These are phyloP conservation scores for Cetoscarus ocellatus DNA, from an alignment of 2,797 vertebrate species.

Conservation along the genomic window DNA sequence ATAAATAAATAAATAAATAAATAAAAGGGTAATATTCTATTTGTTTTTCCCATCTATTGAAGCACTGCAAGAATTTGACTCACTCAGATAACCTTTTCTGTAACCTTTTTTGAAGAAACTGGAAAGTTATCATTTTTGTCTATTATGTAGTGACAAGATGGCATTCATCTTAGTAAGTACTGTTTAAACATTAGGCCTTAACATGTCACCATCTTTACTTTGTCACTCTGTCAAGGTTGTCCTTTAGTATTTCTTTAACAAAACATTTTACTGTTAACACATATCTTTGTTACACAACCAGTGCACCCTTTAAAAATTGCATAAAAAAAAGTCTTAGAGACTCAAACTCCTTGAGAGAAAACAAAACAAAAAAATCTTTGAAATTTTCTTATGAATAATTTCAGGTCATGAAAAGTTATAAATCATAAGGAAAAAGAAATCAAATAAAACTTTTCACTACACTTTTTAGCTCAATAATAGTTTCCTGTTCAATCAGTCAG, in stretches of 20 bases:
- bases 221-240: conserved; percentile 24
- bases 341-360: background rate
- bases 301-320: background rate
- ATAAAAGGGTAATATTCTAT: too few species aligned
- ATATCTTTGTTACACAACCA: background rate
- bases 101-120: too few species aligned
- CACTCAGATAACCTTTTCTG: too few species aligned
- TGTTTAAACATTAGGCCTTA: too few species aligned
- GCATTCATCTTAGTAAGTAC: too few species aligned
- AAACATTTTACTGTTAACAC: too few species aligned
- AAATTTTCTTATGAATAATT: too few species aligned
- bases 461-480: background rate
- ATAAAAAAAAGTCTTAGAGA: background rate
- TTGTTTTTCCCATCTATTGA: conserved; percentile 1
- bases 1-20: too few species aligned
- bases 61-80: conserved; percentile 15
- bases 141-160: too few species aligned
- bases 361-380: background rate
- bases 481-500: too few species aligned
- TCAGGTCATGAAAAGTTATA: background rate
- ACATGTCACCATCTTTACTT: conserved; percentile 16
- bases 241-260: conserved; percentile 5
- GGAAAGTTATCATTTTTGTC: too few species aligned
- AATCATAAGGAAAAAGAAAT: background rate
- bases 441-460: too few species aligned